Evolutionary conservation across 2,888 invertebrate genomes (phyloP).

Genomic region (Eupithecia pulchellata): DNA sequence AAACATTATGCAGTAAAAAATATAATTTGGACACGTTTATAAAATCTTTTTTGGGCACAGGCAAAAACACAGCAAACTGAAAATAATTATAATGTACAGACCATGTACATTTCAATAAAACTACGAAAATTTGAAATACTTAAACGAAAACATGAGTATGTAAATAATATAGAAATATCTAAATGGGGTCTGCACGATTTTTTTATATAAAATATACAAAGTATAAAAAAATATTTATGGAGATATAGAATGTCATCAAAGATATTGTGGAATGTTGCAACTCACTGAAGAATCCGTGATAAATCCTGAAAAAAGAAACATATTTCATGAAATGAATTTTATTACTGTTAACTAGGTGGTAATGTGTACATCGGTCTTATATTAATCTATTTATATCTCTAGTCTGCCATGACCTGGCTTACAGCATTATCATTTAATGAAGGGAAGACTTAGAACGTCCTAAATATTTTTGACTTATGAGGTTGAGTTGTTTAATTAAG

Average conservation of each 20-base stretch:
- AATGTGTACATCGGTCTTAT: no score
- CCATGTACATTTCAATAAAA: constrained; percentile 32
- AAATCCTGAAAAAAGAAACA: constrained; percentile 67
- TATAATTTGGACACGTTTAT: background rate
- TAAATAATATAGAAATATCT: constrained; percentile 41
- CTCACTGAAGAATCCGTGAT: constrained; percentile 78
- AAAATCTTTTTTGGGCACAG: constrained; percentile 11
- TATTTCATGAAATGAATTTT: background rate
- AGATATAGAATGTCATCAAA: constrained; percentile 76
- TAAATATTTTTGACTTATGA: no score
- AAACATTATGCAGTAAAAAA: background rate
- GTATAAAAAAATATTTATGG: constrained; percentile 56
- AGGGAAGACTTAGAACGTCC: no score
- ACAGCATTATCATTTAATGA: no score
- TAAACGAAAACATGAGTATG: constrained; percentile 39
- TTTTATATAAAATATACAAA: constrained; percentile 44
- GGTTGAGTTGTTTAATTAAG: no score
- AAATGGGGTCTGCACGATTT: constrained; percentile 40
- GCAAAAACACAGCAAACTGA: constrained; percentile 37
- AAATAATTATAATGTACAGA: constrained; percentile 36
- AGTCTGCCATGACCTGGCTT: no score
- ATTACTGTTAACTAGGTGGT: no score
- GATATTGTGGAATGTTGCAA: constrained; percentile 75
- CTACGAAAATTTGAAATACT: constrained; percentile 30
- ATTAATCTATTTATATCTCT: no score